Evolutionary conservation across 2,888 invertebrate genomes (phyloP).

Genomic region (Antheraea yamamai): DNA sequence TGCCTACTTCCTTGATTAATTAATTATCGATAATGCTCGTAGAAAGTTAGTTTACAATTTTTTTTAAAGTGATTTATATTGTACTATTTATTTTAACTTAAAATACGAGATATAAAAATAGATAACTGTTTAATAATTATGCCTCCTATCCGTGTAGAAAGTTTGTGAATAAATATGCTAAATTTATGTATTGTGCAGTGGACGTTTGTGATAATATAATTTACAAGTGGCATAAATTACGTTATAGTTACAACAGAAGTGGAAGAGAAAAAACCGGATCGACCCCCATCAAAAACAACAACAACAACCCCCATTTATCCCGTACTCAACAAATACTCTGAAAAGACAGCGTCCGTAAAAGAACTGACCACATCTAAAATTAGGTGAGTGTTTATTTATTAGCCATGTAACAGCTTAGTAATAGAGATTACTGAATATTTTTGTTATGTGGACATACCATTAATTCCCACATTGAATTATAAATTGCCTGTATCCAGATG

Average conservation of each 20-base stretch:
- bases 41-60: constrained; percentile 41
- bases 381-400: constrained; percentile 52
- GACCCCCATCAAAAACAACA: constrained; percentile 62
- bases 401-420: constrained; percentile 8
- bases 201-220: background rate
- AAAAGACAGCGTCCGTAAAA: constrained; percentile 72
- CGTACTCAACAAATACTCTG: constrained; percentile 72
- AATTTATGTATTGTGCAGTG: constrained; percentile 16
- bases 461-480: too few species aligned
- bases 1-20: constrained; percentile 31
- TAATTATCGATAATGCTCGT: constrained; percentile 41
- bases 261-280: constrained; percentile 74
- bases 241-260: constrained; percentile 58
- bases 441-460: too few species aligned
- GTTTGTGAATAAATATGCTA: constrained; percentile 20
- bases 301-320: constrained; percentile 59
- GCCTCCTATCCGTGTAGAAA: constrained; percentile 19
- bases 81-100: constrained; percentile 16
- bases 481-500: too few species aligned
- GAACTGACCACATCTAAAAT: constrained; percentile 74
- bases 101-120: constrained; percentile 9
- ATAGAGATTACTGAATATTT: constrained; percentile 23
- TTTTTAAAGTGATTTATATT: background rate
- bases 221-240: background rate
- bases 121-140: constrained; percentile 1